These are phyloP conservation scores for Chelonus formosanus DNA, from an alignment of 2,888 invertebrate genomes.

Conservation along the genomic window DNA sequence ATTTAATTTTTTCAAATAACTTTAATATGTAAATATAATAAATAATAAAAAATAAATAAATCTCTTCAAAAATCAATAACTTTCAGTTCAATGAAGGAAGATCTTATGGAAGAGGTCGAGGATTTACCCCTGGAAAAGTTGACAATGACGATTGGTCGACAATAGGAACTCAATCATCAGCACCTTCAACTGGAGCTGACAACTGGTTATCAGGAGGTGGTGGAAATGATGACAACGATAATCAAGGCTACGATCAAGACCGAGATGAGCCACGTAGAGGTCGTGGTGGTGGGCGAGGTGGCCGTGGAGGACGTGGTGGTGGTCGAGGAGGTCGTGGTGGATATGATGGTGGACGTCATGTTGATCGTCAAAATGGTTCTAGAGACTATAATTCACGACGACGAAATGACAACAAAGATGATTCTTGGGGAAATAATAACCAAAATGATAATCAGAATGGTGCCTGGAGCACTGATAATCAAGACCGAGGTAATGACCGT, in stretches of 20 bases:
- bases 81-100: conserved; percentile 43
- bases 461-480: conserved; percentile 30
- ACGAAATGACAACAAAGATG: conserved; percentile 33
- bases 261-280: not conserved
- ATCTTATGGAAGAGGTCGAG: conserved; percentile 51
- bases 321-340: no score
- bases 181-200: no score
- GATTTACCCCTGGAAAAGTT: conserved; percentile 36
- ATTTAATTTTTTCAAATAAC: no score
- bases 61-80: not conserved
- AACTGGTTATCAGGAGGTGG: conserved; percentile 24
- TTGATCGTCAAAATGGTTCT: no score
- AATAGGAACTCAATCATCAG: no score
- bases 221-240: conserved; percentile 17
- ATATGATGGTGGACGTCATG: no score
- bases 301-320: not conserved
- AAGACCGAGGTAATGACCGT: conserved; percentile 19
- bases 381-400: not conserved
- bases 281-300: conserved; percentile 26
- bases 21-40: no score
- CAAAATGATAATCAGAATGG: conserved; percentile 50
- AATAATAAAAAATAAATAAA: no score
- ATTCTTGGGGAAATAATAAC: conserved; percentile 53
- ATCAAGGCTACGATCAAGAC: conserved; percentile 9
- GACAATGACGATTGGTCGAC: conserved; percentile 15